Evolutionary conservation across 2,888 invertebrate species (phyloP).

Genomic region (Folsomia candida): DNA sequence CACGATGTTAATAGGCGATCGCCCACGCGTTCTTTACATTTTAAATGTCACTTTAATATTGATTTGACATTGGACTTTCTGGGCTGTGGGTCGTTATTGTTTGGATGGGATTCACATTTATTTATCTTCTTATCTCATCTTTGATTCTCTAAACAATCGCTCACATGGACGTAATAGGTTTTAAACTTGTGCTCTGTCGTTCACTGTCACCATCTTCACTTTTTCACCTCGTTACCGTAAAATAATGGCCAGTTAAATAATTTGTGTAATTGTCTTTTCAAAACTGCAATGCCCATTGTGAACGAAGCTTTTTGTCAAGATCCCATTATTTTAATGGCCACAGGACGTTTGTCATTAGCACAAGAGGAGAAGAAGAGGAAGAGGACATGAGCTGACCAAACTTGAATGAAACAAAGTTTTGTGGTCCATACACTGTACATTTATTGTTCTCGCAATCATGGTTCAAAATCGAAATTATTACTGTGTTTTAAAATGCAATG

Average conservation of each 20-base stretch:
- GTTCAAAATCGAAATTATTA: not conserved
- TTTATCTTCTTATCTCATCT: too few relatives aligned
- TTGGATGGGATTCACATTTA: too few relatives aligned
- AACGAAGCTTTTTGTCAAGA: not conserved
- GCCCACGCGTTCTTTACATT: not conserved
- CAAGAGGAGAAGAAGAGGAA: too few relatives aligned
- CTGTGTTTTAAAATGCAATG: not conserved
- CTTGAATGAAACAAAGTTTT: not conserved
- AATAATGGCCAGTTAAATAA: conserved; percentile 13
- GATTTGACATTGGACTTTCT: not conserved
- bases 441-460: not conserved
- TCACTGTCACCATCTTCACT: not conserved
- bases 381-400: not conserved
- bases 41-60: not conserved
- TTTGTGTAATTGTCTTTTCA: conserved; percentile 4
- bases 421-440: not conserved
- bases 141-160: not conserved
- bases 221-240: conserved; percentile 1
- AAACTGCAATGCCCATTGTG: not conserved
- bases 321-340: conserved; percentile 7
- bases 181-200: too few relatives aligned
- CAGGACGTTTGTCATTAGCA: conserved; percentile 10
- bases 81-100: not conserved
- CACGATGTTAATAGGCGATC: not conserved
- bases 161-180: not conserved